Evolutionary conservation across 2,888 invertebrate species (phyloP).

Genomic region (Eulithis prunata): DNA sequence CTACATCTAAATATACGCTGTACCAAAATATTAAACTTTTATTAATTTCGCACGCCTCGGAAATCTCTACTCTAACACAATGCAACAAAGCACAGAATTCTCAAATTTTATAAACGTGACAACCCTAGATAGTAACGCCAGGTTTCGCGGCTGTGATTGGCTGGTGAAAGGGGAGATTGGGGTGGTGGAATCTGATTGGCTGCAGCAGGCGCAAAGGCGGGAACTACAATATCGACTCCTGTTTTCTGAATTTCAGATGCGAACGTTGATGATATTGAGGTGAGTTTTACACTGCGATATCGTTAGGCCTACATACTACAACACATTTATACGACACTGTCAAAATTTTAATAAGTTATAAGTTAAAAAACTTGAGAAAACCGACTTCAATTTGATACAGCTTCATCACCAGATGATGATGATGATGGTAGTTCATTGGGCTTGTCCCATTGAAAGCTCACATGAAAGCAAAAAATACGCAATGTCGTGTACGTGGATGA

Average conservation of each 20-base stretch:
- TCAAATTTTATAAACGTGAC: conserved; percentile 30
- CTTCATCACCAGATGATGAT: no score
- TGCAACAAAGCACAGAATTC: conserved; percentile 34
- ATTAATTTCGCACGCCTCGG: conserved; percentile 55
- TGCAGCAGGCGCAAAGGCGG: conserved; percentile 70
- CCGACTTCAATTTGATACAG: no score
- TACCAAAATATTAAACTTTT: conserved; percentile 56
- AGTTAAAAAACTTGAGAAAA: no score
- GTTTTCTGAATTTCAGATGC: conserved; percentile 48
- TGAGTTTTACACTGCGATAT: background rate
- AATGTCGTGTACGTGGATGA: no score
- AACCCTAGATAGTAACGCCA: conserved; percentile 64
- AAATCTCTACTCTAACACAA: conserved; percentile 40
- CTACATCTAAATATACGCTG: conserved; percentile 71
- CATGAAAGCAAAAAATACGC: no score
- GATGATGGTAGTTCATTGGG: no score
- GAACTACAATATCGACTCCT: conserved; percentile 54
- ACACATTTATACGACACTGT: no score
- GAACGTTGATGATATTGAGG: background rate
- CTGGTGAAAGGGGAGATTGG: conserved; percentile 53
- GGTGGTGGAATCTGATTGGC: conserved; percentile 66
- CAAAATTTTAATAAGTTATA: no score
- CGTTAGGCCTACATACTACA: no score
- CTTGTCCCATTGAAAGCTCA: no score
- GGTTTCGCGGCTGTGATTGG: conserved; percentile 72